Evolutionary conservation across 2,797 vertebrate species (phyloP).

Genomic region (Borostomias antarcticus): DNA sequence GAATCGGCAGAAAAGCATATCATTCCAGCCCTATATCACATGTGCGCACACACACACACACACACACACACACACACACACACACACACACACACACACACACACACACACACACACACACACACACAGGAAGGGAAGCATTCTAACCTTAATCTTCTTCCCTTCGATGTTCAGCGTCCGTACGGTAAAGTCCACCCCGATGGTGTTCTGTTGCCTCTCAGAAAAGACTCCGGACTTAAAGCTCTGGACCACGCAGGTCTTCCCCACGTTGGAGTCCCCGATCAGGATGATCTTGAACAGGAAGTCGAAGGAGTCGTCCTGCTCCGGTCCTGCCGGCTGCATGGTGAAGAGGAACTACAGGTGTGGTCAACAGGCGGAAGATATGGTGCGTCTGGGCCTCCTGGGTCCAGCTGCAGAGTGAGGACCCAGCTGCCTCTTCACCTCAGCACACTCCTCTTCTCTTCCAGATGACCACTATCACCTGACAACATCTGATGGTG

Average conservation of each 20-base stretch:
- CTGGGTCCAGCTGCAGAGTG: background rate
- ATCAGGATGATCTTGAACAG: constrained; percentile 97
- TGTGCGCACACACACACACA: too few species aligned
- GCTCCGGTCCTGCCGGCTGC: constrained; percentile 64
- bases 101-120: too few species aligned
- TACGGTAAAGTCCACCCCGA: constrained; percentile 96
- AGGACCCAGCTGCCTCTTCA: background rate
- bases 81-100: too few species aligned
- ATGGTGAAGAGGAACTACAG: constrained; percentile 55
- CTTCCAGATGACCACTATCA: background rate
- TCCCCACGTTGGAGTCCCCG: constrained; percentile 95
- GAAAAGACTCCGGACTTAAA: constrained; percentile 89
- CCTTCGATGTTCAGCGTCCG: constrained; percentile 87
- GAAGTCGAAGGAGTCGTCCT: constrained; percentile 90
- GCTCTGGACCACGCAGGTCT: constrained; percentile 95
- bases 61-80: too few species aligned
- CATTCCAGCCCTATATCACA: too few species aligned
- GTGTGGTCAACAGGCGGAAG: background rate
- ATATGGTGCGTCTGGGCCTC: background rate
- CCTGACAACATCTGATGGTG: background rate
- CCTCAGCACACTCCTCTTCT: background rate
- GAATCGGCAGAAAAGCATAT: too few species aligned
- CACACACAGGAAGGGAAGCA: too few species aligned
- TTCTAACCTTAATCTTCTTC: constrained; percentile 89
- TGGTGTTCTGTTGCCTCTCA: constrained; percentile 92